Conservation (phyloP, 2,113 vertebrate species). For the Pelecanus crispus region DNA sequence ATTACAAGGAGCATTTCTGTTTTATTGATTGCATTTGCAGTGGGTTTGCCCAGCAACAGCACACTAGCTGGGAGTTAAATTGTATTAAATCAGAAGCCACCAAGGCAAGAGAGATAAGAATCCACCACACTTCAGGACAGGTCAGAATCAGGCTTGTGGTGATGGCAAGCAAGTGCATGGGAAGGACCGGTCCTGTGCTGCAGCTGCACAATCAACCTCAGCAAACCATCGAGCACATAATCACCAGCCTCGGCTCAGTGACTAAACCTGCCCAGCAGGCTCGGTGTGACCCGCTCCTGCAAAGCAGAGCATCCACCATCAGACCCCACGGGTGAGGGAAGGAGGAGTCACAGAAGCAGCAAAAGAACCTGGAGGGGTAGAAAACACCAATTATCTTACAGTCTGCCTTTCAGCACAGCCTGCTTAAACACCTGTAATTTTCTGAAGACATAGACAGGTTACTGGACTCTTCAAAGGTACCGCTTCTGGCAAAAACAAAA, state of each 20-base stretch:
- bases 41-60: not conserved
- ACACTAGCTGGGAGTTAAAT: not conserved
- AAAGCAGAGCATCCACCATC: not conserved
- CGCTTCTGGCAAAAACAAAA: not conserved
- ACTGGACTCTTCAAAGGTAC: not conserved
- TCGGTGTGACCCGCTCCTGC: not conserved
- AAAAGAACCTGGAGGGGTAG: conserved; percentile 15
- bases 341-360: not conserved
- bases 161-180: not conserved
- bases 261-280: conserved; percentile 42
- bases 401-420: not conserved
- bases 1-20: not conserved
- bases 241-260: not conserved
- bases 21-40: not conserved
- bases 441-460: conserved; percentile 18
- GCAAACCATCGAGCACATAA: not conserved
- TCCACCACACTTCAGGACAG: not conserved
- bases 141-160: not conserved
- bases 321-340: not conserved
- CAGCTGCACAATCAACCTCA: not conserved
- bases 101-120: not conserved
- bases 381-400: conserved; percentile 56
- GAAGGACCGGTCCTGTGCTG: not conserved
- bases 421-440: conserved; percentile 42
- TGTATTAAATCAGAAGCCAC: not conserved